Percentiles rank a stretch among this genome's conserved stretches.
phyloP scores from a whole-genome alignment of 1,140 invertebrate genomes.

The Drosophila lacertosa region DNA sequence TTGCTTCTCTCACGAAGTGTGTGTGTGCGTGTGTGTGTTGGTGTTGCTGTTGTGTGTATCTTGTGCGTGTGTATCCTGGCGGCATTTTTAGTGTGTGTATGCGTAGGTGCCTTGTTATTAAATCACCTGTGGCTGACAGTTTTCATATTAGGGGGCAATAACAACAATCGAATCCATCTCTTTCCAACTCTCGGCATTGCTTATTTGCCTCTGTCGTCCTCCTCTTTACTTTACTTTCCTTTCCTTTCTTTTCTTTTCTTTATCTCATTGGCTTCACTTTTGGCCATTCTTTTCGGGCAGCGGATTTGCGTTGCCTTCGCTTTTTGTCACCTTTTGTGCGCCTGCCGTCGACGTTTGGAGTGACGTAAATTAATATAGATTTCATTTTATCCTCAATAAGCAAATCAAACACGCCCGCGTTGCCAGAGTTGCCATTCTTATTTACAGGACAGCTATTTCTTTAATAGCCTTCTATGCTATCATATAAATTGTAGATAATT shows the following conservation, averaged over 20 bases:
- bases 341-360: slow-evolving; percentile 55
- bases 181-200: slow-evolving; percentile 35
- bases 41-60: slow-evolving; percentile 37
- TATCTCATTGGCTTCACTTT: slow-evolving; percentile 51
- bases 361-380: slow-evolving; percentile 74
- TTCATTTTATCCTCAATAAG: slow-evolving; percentile 39
- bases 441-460: neutral
- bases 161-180: slow-evolving; percentile 62
- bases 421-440: slow-evolving; percentile 23
- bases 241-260: slow-evolving; percentile 10
- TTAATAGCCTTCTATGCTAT: neutral
- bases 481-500: neutral
- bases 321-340: slow-evolving; percentile 66
- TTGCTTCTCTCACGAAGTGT: slow-evolving; percentile 5
- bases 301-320: slow-evolving; percentile 23
- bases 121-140: slow-evolving; percentile 77
- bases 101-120: slow-evolving; percentile 55
- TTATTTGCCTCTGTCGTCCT: neutral
- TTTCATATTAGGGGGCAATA: slow-evolving; percentile 59
- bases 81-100: slow-evolving; percentile 38
- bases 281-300: slow-evolving; percentile 26
- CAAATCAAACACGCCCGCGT: slow-evolving; percentile 9
- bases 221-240: fast-evolving
- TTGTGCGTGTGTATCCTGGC: slow-evolving; percentile 40
- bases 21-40: slow-evolving; percentile 5